These are phyloP conservation scores for Athripsodes cinereus DNA, from an alignment of 2,888 invertebrate genomes.

Conservation along the genomic window DNA sequence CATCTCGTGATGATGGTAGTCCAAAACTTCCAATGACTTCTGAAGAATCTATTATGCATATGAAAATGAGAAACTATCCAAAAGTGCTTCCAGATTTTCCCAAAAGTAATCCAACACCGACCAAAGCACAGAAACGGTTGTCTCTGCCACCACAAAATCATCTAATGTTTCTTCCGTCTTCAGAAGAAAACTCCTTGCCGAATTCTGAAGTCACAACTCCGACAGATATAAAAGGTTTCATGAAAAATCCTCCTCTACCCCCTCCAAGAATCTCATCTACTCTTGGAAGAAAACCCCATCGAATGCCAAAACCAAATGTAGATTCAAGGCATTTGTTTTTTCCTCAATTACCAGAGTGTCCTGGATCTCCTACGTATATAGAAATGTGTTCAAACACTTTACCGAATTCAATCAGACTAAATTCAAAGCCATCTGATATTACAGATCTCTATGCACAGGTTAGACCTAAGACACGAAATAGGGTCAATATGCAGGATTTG, in stretches of 20 bases:
- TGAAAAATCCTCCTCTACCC: conserved; percentile 59
- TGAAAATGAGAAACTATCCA: conserved; percentile 74
- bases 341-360: too few species aligned
- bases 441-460: conserved; percentile 20
- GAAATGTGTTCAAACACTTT: conserved; percentile 23
- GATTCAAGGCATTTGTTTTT: background rate
- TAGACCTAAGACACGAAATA: conserved; percentile 18
- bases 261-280: conserved; percentile 69
- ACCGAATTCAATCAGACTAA: conserved; percentile 13
- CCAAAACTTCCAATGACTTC: conserved; percentile 47
- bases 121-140: conserved; percentile 48
- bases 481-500: conserved; percentile 24
- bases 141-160: conserved; percentile 55
- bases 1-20: conserved; percentile 56
- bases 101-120: conserved; percentile 32
- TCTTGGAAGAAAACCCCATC: conserved; percentile 49
- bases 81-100: conserved; percentile 80
- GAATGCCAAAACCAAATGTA: conserved; percentile 14
- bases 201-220: conserved; percentile 30
- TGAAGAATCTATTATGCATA: conserved; percentile 65
- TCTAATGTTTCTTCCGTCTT: conserved; percentile 32
- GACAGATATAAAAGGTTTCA: conserved; percentile 20
- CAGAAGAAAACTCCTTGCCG: conserved; percentile 32
- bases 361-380: conserved; percentile 20
- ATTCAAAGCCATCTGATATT: conserved; percentile 9